phyloP scores from a whole-genome alignment of 2,113 vertebrate species.

The Ariopsis seemanni region DNA sequence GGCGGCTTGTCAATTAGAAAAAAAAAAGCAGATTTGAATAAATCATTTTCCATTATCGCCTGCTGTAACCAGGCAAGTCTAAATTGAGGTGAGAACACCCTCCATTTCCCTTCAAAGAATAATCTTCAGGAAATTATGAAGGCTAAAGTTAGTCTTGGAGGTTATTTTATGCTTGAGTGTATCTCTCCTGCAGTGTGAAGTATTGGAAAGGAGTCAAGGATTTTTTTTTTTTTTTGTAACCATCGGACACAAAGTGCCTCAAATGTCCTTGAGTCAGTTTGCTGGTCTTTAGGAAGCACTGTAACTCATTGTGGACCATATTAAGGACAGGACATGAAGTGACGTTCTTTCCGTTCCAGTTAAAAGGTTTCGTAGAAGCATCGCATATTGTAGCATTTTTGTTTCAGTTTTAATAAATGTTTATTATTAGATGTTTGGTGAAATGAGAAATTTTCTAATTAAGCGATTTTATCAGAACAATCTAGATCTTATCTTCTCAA shows the following conservation, averaged over 20 bases:
- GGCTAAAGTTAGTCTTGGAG: constrained; percentile 42
- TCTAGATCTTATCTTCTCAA: background rate
- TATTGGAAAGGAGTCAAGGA: constrained; percentile 16
- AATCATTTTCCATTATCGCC: constrained; percentile 74
- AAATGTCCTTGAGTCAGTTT: background rate
- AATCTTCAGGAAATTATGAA: constrained; percentile 46
- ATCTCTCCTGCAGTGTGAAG: constrained; percentile 42
- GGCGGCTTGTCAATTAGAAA: constrained; percentile 71
- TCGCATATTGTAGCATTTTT: background rate
- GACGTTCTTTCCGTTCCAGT: background rate
- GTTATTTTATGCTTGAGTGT: constrained; percentile 48
- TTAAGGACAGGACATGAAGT: background rate
- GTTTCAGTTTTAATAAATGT: background rate
- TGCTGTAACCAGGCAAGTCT: constrained; percentile 70
- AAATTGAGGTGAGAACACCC: constrained; percentile 63
- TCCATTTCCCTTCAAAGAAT: constrained; percentile 56
- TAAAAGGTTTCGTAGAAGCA: background rate
- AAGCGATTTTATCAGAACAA: too few relatives aligned
- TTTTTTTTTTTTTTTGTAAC: background rate
- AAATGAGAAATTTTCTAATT: background rate
- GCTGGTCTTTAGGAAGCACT: background rate
- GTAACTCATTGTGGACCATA: background rate
- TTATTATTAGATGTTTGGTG: background rate
- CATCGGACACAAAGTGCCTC: background rate
- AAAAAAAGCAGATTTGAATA: constrained; percentile 75